Conservation (phyloP, 2,888 invertebrate species). For the Drosophila imparisetae region DNA sequence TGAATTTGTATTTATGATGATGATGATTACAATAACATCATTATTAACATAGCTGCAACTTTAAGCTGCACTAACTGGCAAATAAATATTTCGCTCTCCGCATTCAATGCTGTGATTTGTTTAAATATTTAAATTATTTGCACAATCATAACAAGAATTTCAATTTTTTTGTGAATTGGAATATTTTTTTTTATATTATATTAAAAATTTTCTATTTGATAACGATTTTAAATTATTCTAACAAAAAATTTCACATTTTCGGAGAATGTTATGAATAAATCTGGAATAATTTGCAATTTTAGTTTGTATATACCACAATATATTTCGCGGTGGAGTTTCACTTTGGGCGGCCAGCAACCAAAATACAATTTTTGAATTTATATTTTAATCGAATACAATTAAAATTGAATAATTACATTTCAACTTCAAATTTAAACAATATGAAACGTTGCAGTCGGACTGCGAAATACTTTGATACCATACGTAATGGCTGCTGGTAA, state of each 20-base stretch:
- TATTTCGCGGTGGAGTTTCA: not conserved
- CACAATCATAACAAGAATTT: not conserved
- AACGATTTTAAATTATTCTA: not conserved
- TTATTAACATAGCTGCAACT: conserved; percentile 66
- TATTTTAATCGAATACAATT: not conserved
- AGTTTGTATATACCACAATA: not conserved
- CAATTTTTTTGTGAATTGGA: not conserved
- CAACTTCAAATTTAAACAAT: not conserved
- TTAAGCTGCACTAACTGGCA: conserved; percentile 1
- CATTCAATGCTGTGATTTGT: not conserved
- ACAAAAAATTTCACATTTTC: too few relatives aligned
- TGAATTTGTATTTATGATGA: conserved; percentile 77
- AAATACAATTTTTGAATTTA: not conserved
- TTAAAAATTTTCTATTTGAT: not conserved
- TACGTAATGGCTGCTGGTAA: too few relatives aligned
- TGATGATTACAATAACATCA: conserved; percentile 44
- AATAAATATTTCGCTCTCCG: not conserved
- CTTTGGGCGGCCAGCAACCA: not conserved
- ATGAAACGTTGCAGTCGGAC: too few relatives aligned
- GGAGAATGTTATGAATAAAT: not conserved
- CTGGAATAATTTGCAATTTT: not conserved
- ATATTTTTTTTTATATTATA: not conserved
- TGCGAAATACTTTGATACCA: too few relatives aligned
- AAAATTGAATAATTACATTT: not conserved
- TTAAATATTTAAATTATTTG: too few relatives aligned